Percentiles rank a stretch among this genome's conserved stretches.
Conservation (phyloP, 2,888 invertebrate species). For the Tachina lurida region DNA sequence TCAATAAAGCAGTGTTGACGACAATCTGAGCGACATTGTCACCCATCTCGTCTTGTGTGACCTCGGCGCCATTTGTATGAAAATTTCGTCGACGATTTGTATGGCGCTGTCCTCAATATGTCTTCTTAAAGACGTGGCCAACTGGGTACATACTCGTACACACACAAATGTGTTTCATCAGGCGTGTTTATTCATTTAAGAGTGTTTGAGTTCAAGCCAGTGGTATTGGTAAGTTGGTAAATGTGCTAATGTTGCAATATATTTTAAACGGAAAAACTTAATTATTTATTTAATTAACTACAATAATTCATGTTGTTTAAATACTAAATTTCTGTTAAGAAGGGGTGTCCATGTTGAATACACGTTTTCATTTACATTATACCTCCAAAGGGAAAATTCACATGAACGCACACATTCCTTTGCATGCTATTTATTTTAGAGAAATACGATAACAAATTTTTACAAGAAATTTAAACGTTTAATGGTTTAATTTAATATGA, state of each 20-base stretch:
- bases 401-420: background rate
- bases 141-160: background rate
- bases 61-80: too few species aligned
- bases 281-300: conserved; percentile 69
- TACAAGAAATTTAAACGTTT: background rate
- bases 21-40: too few species aligned
- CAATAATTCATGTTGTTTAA: conserved; percentile 56
- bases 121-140: too few species aligned
- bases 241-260: conserved; percentile 32
- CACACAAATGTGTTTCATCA: background rate
- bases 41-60: too few species aligned
- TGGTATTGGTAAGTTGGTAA: background rate
- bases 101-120: too few species aligned
- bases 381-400: background rate
- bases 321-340: conserved; percentile 46
- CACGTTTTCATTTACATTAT: conserved; percentile 10
- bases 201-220: background rate
- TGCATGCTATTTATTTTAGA: too few species aligned
- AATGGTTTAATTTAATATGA: background rate
- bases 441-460: background rate
- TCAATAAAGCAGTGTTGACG: too few species aligned
- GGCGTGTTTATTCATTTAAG: conserved; percentile 3
- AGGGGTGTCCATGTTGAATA: conserved; percentile 22
- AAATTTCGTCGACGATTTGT: too few species aligned
- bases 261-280: conserved; percentile 65